Evolutionary conservation across 2,113 vertebrate genomes (phyloP), one percentile per base, ranked within the genome.

Genomic region (Machaerirhynchus nigripectus): DNA sequence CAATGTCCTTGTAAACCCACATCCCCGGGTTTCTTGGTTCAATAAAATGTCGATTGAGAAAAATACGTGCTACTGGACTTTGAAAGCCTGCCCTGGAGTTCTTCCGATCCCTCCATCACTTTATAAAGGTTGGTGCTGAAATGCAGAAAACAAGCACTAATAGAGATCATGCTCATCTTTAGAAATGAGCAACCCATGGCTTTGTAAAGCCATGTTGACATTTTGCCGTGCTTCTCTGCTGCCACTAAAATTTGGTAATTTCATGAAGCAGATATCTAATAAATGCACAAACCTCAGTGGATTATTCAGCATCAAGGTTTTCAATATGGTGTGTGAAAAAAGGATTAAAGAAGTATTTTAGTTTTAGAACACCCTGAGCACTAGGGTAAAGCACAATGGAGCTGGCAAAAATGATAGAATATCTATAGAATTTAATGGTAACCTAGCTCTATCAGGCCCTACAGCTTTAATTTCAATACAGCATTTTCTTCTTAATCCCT

Each of bases 211-310:
- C 79, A 76, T 59, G 79, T 92, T 97, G 96, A 97, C 90, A 95
- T 97, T 98, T 96, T 97, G 93, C 94, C 71, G 47, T 70, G 35
- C 89, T 96, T 80, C 53, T 94, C 57, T 81, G 76, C 85, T 97
- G 95, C 95, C 96, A 97, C 87, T 84, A 96, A 97, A 97, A 95
- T 97, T 95, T 97, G 75, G 94, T 97, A 96, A 97, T 97, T 97
- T 96, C 96, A 95, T 94, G 97, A 98, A 97, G 90, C 85, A 53
- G 83, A 96, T 87, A 96, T 96, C 93, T 97, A 96, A 97, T 90
- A 96, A 94, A 96, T 76, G 65, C 8, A 1, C 52, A 91, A 94
- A 61, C 90, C 76, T 95, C 46, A 4, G 78, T 91, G 87, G 95
- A 96, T 97, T 97, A 97, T 96, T 97, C 96, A 92, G 59, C 89